These are phyloP conservation scores for Myripristis jacobus DNA, from an alignment of 2,797 vertebrate genomes.

Conservation along the genomic window DNA sequence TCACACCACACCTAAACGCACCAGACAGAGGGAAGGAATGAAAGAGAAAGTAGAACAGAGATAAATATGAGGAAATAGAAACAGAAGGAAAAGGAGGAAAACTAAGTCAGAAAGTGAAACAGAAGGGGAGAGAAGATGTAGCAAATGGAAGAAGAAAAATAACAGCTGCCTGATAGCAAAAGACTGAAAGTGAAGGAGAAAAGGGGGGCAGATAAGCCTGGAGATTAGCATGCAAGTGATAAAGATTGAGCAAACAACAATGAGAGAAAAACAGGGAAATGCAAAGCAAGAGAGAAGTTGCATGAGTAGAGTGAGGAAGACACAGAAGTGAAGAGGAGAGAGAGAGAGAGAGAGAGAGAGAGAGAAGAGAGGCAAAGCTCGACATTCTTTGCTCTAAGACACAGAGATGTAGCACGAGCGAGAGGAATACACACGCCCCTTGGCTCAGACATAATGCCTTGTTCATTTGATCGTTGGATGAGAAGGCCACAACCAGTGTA, in stretches of 20 bases:
- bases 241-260: conserved; percentile 5
- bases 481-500: conserved; percentile 60
- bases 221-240: background rate
- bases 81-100: conserved; percentile 14
- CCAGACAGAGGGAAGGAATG: conserved; percentile 53
- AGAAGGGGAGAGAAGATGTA: conserved; percentile 1
- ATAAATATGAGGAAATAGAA: conserved; percentile 16
- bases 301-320: background rate
- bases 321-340: background rate
- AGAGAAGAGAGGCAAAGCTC: background rate
- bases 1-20: conserved; percentile 68
- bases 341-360: background rate
- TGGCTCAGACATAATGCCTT: conserved; percentile 64
- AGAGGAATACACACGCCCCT: conserved; percentile 44
- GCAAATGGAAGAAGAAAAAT: too few species aligned
- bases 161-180: too few species aligned
- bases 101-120: conserved; percentile 23
- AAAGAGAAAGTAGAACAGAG: conserved; percentile 9
- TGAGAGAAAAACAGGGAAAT: background rate
- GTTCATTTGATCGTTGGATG: conserved; percentile 68
- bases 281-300: too few species aligned
- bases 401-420: background rate
- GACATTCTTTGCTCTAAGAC: background rate
- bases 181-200: conserved; percentile 2
- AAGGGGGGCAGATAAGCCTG: background rate